These are phyloP conservation scores for Momotus momota DNA, from an alignment of 2,797 vertebrate genomes.

Conservation along the genomic window DNA sequence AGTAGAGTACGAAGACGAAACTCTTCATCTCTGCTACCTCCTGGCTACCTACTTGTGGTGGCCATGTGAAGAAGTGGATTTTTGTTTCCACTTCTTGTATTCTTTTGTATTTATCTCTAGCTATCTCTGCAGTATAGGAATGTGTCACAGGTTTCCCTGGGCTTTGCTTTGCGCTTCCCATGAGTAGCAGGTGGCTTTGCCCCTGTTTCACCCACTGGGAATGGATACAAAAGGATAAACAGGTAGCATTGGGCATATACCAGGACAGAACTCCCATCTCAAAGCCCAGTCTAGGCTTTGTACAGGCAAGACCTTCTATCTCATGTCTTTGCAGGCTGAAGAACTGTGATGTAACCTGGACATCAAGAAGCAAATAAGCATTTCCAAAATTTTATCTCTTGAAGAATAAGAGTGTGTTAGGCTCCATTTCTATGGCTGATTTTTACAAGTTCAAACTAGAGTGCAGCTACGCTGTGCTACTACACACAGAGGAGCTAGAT, in stretches of 20 bases:
- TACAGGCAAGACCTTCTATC: background rate
- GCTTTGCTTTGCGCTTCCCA: accelerated
- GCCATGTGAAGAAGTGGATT: background rate
- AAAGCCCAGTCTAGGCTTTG: background rate
- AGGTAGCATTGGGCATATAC: background rate
- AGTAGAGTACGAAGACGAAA: background rate
- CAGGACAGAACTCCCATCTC: background rate
- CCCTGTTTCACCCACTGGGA: background rate
- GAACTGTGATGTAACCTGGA: background rate
- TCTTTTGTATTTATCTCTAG: background rate
- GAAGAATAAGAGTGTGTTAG: background rate
- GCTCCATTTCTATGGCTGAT: background rate
- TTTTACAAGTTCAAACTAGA: background rate
- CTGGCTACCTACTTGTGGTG: background rate
- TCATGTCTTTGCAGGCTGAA: background rate
- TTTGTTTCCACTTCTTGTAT: background rate
- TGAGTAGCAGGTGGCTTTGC: background rate
- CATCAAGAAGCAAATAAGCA: background rate
- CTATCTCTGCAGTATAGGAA: background rate
- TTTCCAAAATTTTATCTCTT: background rate
- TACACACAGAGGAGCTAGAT: background rate
- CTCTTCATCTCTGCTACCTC: background rate
- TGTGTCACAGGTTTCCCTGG: background rate
- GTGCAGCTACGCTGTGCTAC: background rate
- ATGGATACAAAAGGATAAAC: background rate